Evolutionary conservation across 1,140 invertebrate species (phyloP).

Genomic region (Apis cerana): DNA sequence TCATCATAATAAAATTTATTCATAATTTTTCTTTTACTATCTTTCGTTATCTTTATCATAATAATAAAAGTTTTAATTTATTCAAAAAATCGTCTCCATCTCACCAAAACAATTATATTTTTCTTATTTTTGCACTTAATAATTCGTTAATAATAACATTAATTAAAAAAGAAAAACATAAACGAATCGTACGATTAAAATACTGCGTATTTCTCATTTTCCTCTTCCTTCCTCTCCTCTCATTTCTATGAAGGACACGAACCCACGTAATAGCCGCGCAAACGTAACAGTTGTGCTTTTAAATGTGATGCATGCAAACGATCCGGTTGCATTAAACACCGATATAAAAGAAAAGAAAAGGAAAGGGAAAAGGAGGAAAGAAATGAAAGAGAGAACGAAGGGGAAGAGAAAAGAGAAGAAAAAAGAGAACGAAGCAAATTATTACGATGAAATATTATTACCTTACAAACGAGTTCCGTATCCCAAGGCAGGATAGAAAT

Average conservation of each 20-base stretch:
- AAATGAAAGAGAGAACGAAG: neutral
- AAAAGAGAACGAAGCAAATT: conserved; percentile 2
- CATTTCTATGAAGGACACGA: conserved; percentile 26
- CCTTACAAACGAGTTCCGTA: conserved; percentile 92
- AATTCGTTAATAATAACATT: too few species aligned
- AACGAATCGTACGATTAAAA: conserved; percentile 12
- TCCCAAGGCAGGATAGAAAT: conserved; percentile 98
- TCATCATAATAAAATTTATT: too few species aligned
- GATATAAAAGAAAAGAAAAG: neutral
- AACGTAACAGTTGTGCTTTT: conserved; percentile 29
- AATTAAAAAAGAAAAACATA: too few species aligned
- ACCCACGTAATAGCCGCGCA: conserved; percentile 33
- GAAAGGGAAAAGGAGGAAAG: too few species aligned
- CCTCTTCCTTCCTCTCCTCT: neutral
- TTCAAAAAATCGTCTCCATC: too few species aligned
- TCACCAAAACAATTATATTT: too few species aligned
- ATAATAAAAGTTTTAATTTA: too few species aligned
- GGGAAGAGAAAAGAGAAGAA: neutral
- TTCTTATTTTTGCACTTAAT: too few species aligned
- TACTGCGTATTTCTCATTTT: neutral
- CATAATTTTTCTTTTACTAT: too few species aligned
- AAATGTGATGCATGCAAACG: conserved; percentile 39
- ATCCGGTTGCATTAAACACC: conserved; percentile 33
- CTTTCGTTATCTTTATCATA: too few species aligned
- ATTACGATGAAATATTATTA: conserved; percentile 75